phyloP scores from a whole-genome alignment of 2,113 vertebrate genomes.

The Thermophis baileyi region DNA sequence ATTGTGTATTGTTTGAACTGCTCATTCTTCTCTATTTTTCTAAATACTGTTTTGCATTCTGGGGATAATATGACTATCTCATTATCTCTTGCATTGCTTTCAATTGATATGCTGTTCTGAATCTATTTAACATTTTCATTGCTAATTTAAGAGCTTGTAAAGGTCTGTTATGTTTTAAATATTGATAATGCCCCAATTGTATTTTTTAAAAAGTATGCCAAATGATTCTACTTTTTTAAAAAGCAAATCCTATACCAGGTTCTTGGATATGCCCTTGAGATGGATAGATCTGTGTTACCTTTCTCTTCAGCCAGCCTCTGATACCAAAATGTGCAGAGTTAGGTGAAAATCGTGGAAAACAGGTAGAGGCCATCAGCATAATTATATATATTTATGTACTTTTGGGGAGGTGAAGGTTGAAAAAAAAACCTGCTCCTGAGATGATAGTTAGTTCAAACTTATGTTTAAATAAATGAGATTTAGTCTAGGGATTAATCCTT shows the following conservation, averaged over 20 bases:
- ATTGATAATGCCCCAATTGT: not conserved
- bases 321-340: not conserved
- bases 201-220: not conserved
- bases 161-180: not conserved
- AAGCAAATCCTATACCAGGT: not conserved
- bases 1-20: not conserved
- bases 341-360: not conserved
- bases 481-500: not conserved
- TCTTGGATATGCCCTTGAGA: not conserved
- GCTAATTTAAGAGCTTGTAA: not conserved
- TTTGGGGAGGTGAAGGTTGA: not conserved
- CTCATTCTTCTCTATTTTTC: not conserved
- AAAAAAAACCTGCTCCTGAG: too few species aligned
- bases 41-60: not conserved
- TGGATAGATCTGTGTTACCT: not conserved
- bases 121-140: not conserved
- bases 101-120: not conserved
- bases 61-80: not conserved
- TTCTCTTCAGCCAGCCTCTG: not conserved
- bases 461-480: not conserved
- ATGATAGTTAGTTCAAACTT: not conserved
- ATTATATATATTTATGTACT: not conserved
- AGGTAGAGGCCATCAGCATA: not conserved
- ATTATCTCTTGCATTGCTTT: not conserved
- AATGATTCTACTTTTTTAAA: not conserved